phyloP scores from a whole-genome alignment of 2,888 invertebrate species.

The Campoplex capitator region DNA sequence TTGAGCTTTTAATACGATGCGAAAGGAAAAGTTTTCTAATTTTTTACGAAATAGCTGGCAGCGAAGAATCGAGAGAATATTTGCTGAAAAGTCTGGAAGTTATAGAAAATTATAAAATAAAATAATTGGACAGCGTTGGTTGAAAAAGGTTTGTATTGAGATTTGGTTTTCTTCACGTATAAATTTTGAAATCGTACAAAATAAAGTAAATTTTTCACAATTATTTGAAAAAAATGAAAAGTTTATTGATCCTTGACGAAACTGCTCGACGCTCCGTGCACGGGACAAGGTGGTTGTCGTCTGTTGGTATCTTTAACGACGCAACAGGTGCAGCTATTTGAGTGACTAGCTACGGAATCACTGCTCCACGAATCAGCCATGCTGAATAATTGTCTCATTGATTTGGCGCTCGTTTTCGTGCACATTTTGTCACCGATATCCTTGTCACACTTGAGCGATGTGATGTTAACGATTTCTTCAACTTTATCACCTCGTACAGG shows the following conservation, averaged over 20 bases:
- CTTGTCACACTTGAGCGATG: slow-evolving; percentile 1
- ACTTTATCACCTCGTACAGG: neutral
- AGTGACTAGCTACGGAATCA: slow-evolving; percentile 76
- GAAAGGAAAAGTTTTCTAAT: no score
- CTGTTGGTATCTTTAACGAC: slow-evolving; percentile 66
- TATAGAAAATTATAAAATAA: neutral
- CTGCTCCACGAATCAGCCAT: slow-evolving; percentile 78
- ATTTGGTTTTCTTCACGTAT: neutral
- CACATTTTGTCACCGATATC: slow-evolving; percentile 47
- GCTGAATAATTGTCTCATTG: slow-evolving; percentile 76
- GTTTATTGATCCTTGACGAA: slow-evolving; percentile 31
- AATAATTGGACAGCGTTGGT: slow-evolving; percentile 14
- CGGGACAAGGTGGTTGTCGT: slow-evolving; percentile 67
- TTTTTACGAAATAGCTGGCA: neutral
- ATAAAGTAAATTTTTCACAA: neutral
- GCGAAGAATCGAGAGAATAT: neutral
- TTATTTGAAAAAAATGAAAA: neutral
- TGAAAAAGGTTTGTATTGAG: slow-evolving; percentile 43
- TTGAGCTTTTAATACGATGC: no score
- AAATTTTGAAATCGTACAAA: neutral
- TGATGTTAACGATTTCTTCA: slow-evolving; percentile 35
- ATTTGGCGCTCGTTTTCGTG: slow-evolving; percentile 68
- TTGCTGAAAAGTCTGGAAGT: neutral
- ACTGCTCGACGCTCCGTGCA: slow-evolving; percentile 68
- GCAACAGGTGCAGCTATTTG: slow-evolving; percentile 77